Evolutionary conservation across 2,797 vertebrate species (phyloP).

Genomic region (Sebastes hubbsi): DNA sequence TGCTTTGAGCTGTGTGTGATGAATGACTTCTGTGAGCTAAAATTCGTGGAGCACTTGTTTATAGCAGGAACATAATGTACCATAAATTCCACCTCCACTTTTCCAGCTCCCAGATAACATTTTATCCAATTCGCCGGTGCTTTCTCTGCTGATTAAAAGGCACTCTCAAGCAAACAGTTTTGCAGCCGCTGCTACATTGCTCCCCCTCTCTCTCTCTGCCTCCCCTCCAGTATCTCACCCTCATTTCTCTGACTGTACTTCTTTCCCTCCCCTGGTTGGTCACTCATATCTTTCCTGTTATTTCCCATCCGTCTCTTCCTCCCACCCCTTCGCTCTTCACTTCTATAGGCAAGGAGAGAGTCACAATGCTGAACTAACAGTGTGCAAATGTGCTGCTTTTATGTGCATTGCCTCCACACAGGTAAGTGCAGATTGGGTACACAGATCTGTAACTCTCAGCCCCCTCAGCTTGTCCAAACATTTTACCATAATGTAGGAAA

Average conservation of each 20-base stretch:
- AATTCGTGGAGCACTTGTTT: slow-evolving; percentile 67
- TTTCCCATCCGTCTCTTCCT: slow-evolving; percentile 32
- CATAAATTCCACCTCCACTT: slow-evolving; percentile 77
- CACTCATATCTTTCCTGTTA: slow-evolving; percentile 50
- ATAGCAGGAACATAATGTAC: slow-evolving; percentile 76
- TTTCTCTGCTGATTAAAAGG: slow-evolving; percentile 79
- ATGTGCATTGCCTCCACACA: background rate
- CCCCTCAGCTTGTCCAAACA: slow-evolving; percentile 7
- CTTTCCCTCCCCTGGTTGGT: slow-evolving; percentile 30
- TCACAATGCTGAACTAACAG: background rate
- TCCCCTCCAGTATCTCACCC: slow-evolving; percentile 20
- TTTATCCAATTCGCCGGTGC: slow-evolving; percentile 72
- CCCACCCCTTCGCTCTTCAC: background rate
- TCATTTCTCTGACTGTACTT: slow-evolving; percentile 29
- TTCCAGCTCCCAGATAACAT: slow-evolving; percentile 68
- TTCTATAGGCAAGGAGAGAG: slow-evolving; percentile 12
- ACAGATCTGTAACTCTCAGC: background rate
- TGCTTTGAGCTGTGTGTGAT: slow-evolving; percentile 63
- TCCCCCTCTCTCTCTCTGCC: slow-evolving; percentile 22
- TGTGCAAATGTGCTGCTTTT: slow-evolving; percentile 18
- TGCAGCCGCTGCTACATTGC: slow-evolving; percentile 28
- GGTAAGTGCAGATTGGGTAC: slow-evolving; percentile 3
- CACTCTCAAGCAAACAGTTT: slow-evolving; percentile 65
- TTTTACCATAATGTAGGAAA: background rate
- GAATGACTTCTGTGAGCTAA: slow-evolving; percentile 64